Evolutionary conservation across 2,888 invertebrate genomes (phyloP), one percentile per base, ranked within the genome.

Genomic region (Dinocampus coccinellae): DNA sequence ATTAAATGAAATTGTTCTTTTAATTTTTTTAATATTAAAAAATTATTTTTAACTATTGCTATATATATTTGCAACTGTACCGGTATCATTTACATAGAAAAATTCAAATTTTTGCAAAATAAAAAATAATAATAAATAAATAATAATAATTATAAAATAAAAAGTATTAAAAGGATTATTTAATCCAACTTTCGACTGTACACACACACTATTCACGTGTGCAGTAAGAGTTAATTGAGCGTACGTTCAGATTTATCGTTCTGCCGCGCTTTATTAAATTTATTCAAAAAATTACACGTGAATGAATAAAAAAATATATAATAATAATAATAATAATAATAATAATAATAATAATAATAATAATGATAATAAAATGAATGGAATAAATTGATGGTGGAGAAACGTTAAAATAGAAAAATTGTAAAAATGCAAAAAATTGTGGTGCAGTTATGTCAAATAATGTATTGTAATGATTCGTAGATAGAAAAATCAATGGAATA

Each of bases 211-310:
- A 72, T 62, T 66, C 69, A 53, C 74, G 70, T 67, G 69, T 53
- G 73, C 53, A 47, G 22, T 42, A 68, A 70, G 75, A 75, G 79
- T 80, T 82, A 78, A 80, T 81, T 76, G 80, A 82, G 79, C 76
- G 79, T 77, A 78, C 78, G 81, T 74, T 76, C 74, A 80, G 81
- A 82, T 82, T 82, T 82, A 82, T 82, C 78, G 81, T 77, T 76
- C 76, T 76, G 77, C 76, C 76, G 75, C 80, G 79, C 81, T 82
- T 82, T 81, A 82, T 82, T 82, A 81, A 82, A 82, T 82, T 80
- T 79, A 73, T 72, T 67, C 72, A 33, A 63, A 42, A 63, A 63
- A 63, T 63, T 63, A 29, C 63, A 63, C 63, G 47, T 39, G n/a
- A 33, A 58, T 16, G 33, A 16, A 20, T 47, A 22, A 20, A 33